Evolutionary conservation across 2,888 invertebrate species (phyloP), one percentile per base, ranked within the genome.

Genomic region (Parnassius glacialis): DNA sequence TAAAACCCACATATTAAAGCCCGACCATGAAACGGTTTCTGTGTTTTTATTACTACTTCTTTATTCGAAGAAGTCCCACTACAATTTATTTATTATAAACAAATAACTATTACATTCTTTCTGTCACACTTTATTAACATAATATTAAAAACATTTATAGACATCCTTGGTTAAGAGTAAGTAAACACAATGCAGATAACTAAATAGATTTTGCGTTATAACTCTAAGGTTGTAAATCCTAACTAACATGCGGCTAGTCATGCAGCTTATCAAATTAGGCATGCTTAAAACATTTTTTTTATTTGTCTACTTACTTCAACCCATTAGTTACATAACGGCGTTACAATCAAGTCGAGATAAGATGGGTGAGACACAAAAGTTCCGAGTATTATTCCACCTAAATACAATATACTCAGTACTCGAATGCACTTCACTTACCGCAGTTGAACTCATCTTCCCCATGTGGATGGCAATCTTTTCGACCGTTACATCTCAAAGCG

Each of bases 361-460:
- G 59, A 54, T 3, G 48, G 16, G 50, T 12, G 44, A 10, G 11
- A 10, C 5, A 56, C 50, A 50, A 51, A 52, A 61, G 50, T 52
- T 20, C 47, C 51, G 56, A 63, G 42, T 53, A 55, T 10, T 59
- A 42, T 55, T 45, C 55, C 58, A 54, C 54, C 41, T 43, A 34
- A 34, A 34, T 7, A 34, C 34, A 34, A 57, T 11, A 9, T 2
- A 9, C 12, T 20, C n/a, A 48, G n/a, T 52, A 53, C 44, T 54
- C 11, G 12, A 34, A 54, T 12, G 47, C 16, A 41, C 56, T 61
- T 34, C 41, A 79, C 80, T 76, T 80, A 85, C 92, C 92, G 72
- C 93, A 94, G 68, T 90, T 88, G 59, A 74, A 74, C 82, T 95
- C 95, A 73, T 95, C 95, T 72, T 93, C 93, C 64, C 93, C 93